Base-by-base conservation (phyloP, 2,113 vertebrate species). In the Paratilapia polleni region DNA sequence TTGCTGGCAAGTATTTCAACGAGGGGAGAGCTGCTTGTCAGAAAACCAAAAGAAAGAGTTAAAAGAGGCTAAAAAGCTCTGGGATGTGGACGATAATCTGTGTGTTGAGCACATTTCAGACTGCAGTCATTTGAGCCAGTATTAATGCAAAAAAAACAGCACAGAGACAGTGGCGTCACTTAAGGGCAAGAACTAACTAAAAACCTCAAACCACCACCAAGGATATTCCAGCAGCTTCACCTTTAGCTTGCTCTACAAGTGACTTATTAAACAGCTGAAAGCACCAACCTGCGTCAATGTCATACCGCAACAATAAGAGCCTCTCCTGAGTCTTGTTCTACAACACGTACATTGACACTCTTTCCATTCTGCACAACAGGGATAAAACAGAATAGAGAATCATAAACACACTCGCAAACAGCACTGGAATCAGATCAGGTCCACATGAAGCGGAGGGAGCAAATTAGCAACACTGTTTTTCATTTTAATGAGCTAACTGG, bases 321-420 rank as follows among this genome's bases (percentile, higher is more conserved):
- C 58, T 87, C 89, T 81, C 81, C 34, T 60, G 84, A 61, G 78
- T 26, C 47, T 41, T 22, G 88, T 83, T 61, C 68, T 77, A 24
- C 74, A 81, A 82, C 66, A 9, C 34, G 15, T 13, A 62, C 61
- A 11, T 43, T 1, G 22, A 73, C 62, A 31, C 66, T 8, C 43
- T 49, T 66, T 38, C 73, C 2, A 3, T 34, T 31, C 73, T 36
- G 58, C 64, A 24, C 3, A 1, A 52, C 60, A 57, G 2, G 15
- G 68, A 91, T 87, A 56, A 91, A 90, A 87, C 88, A 73, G 83
- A 83, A 85, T 80, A 7, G 19, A 78, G 57, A 31, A 74, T 70
- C 73, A 80, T 63, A 80, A 36, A 58, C 80, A 66, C 64, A 56
- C 41, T 78, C 41, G 2, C 41, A 61, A 81, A 81, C 54, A 78